Base-by-base conservation (phyloP, 2,797 vertebrate genomes). In the Glossophaga mutica region DNA sequence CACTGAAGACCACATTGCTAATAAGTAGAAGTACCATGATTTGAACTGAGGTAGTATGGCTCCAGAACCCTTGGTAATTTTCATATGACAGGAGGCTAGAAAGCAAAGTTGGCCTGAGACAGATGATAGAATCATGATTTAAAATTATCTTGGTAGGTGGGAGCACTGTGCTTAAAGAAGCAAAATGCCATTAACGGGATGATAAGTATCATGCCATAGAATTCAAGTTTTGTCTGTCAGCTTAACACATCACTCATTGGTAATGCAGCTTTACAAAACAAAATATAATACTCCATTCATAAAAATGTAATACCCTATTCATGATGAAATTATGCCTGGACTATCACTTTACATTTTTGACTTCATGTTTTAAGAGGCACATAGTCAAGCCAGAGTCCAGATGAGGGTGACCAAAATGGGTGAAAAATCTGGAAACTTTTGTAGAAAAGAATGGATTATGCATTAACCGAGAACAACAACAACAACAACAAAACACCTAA, bases 321-420 rank as follows among this genome's bases (percentile, higher is more conserved):
- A 70, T 57, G 29, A 65, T 94, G 65, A 77, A 73, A 71, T 86
- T 89, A 77, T 77, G 11, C 39, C 70, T 73, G 39, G 59, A 88
- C 76, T 70, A 71, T 79, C 89, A 89, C 37, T 76, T 89, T 86
- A 39, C n/a, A 83, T 55, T 82, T 86, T 94, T 76, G 37, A 14
- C 29, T n/a, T 92, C 74, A 32, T 92, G 52, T 87, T 71, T 83
- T 95, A 83, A 94, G 70, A 93, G 44, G 62, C 55, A 81, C 44
- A 42, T 32, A 78, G 37, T 84, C 16, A 78, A 76, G 57, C 19
- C 19, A 83, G 44, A 83, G 39, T 87, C 46, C 32, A 84, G 5
- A 42, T 82, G 71, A 87, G 44, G 37, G 44, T 84, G 39, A 96
- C 39, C n/a, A 87, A 65, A 90, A 83, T 62, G 39, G 37, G 44